phyloP scores from a whole-genome alignment of 2,888 invertebrate species.

The Xestia xanthographa region DNA sequence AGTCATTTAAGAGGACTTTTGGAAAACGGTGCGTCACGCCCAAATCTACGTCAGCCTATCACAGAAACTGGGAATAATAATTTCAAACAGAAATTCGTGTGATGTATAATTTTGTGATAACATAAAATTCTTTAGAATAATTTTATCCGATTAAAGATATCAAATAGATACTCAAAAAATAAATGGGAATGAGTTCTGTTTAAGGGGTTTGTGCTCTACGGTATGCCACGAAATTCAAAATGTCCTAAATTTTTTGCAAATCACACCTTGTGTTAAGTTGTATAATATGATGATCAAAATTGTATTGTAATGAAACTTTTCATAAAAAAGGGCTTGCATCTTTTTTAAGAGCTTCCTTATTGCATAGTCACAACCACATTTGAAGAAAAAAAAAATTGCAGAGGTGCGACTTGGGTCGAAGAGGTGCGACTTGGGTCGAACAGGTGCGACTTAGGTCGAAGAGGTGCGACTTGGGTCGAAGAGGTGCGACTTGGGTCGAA shows the following conservation, averaged over 20 bases:
- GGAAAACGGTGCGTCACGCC: background rate
- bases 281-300: background rate
- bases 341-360: background rate
- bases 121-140: background rate
- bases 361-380: background rate
- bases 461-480: no score
- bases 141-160: background rate
- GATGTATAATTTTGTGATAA: conserved; percentile 6
- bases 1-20: background rate
- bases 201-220: background rate
- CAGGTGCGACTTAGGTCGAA: no score
- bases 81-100: background rate
- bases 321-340: background rate
- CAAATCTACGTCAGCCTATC: background rate
- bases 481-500: no score
- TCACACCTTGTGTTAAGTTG: background rate
- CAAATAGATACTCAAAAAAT: conserved; percentile 1
- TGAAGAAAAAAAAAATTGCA: background rate
- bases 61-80: background rate
- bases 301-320: background rate
- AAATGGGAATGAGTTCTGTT: background rate
- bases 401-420: no score
- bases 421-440: no score
- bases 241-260: background rate
- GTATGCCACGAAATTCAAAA: background rate